Evolutionary conservation across 2,113 vertebrate species (phyloP).

Genomic region (Dromaius novaehollandiae): DNA sequence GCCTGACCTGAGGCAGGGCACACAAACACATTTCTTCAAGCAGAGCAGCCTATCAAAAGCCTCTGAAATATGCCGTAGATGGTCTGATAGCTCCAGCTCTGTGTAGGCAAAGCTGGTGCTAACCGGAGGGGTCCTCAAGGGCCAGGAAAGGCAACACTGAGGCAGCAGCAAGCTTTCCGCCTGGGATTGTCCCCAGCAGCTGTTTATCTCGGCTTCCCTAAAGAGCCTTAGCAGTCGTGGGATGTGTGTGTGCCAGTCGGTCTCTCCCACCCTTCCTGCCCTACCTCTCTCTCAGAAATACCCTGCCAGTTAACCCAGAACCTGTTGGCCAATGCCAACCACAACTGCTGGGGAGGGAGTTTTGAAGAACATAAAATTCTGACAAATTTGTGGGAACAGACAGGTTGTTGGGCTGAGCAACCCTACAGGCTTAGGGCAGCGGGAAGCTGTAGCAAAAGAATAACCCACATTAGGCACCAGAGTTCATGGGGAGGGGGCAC

Average conservation of each 20-base stretch:
- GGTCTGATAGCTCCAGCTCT: neutral
- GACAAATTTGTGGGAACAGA: neutral
- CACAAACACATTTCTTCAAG: neutral
- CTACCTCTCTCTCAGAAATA: neutral
- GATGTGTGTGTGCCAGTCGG: neutral
- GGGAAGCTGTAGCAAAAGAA: neutral
- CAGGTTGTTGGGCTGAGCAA: neutral
- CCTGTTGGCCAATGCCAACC: neutral
- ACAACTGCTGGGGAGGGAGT: neutral
- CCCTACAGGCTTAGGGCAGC: neutral
- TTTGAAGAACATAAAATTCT: neutral
- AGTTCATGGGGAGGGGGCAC: neutral
- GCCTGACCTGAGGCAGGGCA: neutral
- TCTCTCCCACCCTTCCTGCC: neutral
- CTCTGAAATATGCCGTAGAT: accelerated
- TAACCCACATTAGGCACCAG: neutral
- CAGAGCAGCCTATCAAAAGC: neutral
- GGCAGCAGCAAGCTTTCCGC: neutral
- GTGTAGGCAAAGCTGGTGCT: neutral
- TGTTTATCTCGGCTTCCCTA: neutral
- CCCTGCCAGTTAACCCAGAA: neutral
- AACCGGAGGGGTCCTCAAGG: neutral
- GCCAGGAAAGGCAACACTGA: neutral
- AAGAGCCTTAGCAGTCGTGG: neutral
- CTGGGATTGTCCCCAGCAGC: neutral